A percentile compares a stretch with the other conserved stretches of the same genome.
phyloP scores from a whole-genome alignment of 2,797 vertebrate species.

The Tauraco hartlaubi region DNA sequence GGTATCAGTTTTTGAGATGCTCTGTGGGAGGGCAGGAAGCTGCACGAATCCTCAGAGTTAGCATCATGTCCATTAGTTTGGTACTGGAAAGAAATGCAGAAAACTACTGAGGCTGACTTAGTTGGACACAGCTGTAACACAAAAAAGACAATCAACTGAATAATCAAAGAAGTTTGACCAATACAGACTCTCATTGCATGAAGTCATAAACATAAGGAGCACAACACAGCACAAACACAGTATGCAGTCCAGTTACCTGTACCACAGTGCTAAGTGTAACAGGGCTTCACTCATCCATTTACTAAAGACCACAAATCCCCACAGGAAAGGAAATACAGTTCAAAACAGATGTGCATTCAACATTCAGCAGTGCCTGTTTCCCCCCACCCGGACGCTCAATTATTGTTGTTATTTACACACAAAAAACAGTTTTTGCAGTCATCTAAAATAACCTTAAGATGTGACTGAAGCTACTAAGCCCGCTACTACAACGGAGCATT shows the following conservation, averaged over 20 bases:
- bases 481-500: background rate
- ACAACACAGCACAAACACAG: background rate
- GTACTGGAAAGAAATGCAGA: background rate
- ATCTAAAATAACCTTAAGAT: background rate
- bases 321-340: background rate
- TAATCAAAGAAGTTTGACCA: background rate
- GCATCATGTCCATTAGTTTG: too few relatives aligned
- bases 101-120: background rate
- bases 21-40: background rate
- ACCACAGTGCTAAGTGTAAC: too few relatives aligned
- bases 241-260: background rate
- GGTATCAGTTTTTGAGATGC: background rate
- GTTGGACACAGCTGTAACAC: background rate
- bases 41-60: background rate
- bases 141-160: background rate
- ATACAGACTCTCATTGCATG: background rate
- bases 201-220: background rate
- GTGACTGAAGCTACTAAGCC: background rate
- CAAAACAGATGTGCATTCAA: background rate
- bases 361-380: background rate
- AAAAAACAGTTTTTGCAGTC: background rate
- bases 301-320: background rate
- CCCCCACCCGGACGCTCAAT: fast-evolving
- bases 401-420: background rate
- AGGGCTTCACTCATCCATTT: background rate